These are phyloP conservation scores for Anastatus disparis DNA, from an alignment of 1,140 invertebrate species.

Conservation along the genomic window DNA sequence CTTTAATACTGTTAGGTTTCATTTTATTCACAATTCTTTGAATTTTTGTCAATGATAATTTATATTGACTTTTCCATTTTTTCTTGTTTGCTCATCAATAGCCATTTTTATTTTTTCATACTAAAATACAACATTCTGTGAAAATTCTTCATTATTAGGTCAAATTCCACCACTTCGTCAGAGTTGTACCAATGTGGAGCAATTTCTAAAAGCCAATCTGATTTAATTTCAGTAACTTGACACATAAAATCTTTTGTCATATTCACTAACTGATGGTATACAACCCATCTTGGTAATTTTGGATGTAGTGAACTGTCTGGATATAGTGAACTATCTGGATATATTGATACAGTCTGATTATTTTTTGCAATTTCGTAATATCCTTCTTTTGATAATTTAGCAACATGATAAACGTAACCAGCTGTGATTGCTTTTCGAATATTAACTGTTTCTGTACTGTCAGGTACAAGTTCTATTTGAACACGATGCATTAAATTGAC, in stretches of 20 bases:
- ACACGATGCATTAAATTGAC: conserved; percentile 95
- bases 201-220: conserved; percentile 95
- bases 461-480: conserved; percentile 94
- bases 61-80: no score
- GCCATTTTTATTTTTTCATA: no score
- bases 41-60: no score
- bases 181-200: conserved; percentile 98
- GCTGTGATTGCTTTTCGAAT: conserved; percentile 96
- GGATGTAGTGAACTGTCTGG: no score
- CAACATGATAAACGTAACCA: conserved; percentile 98
- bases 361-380: conserved; percentile 98
- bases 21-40: no score
- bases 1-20: no score
- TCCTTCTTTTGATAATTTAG: conserved; percentile 92
- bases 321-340: conserved; percentile 95
- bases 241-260: conserved; percentile 99
- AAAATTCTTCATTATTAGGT: no score
- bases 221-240: conserved; percentile 90
- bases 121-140: no score
- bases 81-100: no score
- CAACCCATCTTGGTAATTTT: conserved; percentile 93
- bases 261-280: conserved; percentile 98
- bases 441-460: conserved; percentile 82
- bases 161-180: conserved; percentile 94
- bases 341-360: conserved; percentile 94